Evolutionary conservation across 2,888 invertebrate species (phyloP).

Genomic region (Meteorus colon): DNA sequence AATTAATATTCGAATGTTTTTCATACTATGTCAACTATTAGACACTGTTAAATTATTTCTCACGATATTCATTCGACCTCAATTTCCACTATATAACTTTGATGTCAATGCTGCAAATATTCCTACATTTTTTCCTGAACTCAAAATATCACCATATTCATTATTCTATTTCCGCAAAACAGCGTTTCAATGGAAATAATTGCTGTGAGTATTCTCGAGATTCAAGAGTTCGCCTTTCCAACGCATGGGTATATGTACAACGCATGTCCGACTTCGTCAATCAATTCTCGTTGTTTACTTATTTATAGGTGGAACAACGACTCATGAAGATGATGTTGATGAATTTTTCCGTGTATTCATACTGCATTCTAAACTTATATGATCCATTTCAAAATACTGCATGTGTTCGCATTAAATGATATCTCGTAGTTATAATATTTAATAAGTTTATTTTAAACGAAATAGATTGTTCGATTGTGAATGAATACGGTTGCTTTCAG

Average conservation of each 20-base stretch:
- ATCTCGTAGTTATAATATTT: not conserved
- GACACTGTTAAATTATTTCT: too few species aligned
- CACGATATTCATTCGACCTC: too few species aligned
- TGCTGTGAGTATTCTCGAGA: constrained; percentile 68
- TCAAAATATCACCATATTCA: not conserved
- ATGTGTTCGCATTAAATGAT: not conserved
- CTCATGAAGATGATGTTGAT: not conserved
- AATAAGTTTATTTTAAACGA: not conserved
- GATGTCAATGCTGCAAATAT: too few species aligned
- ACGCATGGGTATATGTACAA: constrained; percentile 30
- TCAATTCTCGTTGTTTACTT: not conserved
- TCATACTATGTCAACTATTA: too few species aligned
- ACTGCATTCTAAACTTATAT: not conserved
- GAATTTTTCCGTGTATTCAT: not conserved
- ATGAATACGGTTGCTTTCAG: not conserved
- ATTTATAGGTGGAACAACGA: constrained; percentile 5
- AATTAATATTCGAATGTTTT: too few species aligned
- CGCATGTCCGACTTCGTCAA: constrained; percentile 7
- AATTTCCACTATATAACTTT: too few species aligned
- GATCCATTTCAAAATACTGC: not conserved
- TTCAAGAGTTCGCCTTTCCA: constrained; percentile 35
- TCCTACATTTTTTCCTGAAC: too few species aligned
- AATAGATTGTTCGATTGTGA: not conserved
- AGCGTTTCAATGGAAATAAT: constrained; percentile 73
- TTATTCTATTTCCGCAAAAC: constrained; percentile 62